Percentiles rank a stretch among this genome's conserved stretches.
Conservation (phyloP, 2,113 vertebrate genomes). For the Rhinoderma darwinii region DNA sequence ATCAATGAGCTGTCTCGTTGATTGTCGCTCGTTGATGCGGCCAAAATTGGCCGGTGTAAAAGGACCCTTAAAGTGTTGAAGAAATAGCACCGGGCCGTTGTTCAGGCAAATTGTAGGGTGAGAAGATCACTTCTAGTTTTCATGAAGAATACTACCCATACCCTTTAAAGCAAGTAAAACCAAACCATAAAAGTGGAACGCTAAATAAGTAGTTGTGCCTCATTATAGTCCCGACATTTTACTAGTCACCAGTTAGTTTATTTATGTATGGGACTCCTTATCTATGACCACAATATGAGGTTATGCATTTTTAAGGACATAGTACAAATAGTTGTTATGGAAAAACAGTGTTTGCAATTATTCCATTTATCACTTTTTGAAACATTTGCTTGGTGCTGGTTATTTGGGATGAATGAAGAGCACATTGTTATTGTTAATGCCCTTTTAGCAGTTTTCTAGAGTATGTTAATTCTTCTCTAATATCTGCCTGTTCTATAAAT, state of each 20-base stretch:
- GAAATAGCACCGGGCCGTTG: too few species aligned
- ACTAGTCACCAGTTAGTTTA: neutral
- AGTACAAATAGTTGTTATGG: neutral
- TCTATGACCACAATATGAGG: neutral
- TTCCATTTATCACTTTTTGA: neutral
- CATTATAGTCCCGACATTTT: neutral
- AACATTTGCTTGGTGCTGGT: neutral
- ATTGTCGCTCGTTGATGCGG: too few species aligned
- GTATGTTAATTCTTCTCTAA: neutral
- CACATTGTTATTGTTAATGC: neutral
- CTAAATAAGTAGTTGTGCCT: too few species aligned
- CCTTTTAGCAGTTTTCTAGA: neutral
- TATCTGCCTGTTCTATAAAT: neutral
- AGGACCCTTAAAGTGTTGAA: too few species aligned
- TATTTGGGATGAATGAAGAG: neutral
- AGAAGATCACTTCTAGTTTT: too few species aligned
- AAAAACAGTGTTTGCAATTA: neutral
- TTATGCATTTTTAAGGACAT: too few species aligned
- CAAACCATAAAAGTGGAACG: too few species aligned
- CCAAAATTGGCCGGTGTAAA: too few species aligned
- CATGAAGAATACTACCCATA: too few species aligned
- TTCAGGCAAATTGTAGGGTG: too few species aligned
- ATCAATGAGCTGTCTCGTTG: too few species aligned
- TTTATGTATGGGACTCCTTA: neutral
- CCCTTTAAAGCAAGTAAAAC: too few species aligned